Evolutionary conservation across 2,888 invertebrate species (phyloP), one percentile per base, ranked within the genome.

Genomic region (Scaptomyza caliginosa): DNA sequence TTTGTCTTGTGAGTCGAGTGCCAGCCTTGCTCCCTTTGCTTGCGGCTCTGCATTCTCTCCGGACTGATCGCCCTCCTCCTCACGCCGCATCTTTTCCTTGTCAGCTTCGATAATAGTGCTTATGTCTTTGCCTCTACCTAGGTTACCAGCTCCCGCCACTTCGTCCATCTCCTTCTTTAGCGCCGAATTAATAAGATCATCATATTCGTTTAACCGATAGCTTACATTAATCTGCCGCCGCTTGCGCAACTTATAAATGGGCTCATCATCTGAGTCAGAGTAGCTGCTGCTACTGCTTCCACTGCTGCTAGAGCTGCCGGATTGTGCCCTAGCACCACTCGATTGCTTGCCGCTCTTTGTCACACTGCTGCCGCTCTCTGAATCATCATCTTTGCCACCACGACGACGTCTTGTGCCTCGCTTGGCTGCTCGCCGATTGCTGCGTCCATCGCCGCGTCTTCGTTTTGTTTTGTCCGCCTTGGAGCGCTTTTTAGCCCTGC

Each of bases 171-270:
- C 96, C 56, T 90, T 90, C 92, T 95, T 94, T 74, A 97, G 95
- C 8, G 99, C 99, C 36, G 96, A 97, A 89, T 97, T 96, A 79
- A 99, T 99, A 90, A 99, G 94, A 26, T 98, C 96, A 90, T 99
- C 99, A 92, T 96, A 99, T 91, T 99, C 98, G 89, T 96, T 96
- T 79, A 98, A 96, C 69, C 95, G 94, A 88, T 96, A 96, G 90
- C 96, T 96, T 56, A 97, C 95, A 74, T 95, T 96, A 40, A 96
- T 94, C 87, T 95, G 95, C 0, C 95, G 93, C 16, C 98, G 93
- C 82, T 96, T 95, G 16, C 98, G 93, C 78, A 97, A 92, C 62
- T 97, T 95, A 92, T 97, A 97, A 79, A 96, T 95, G 10, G 96
- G 96, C 77, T 95, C 95, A 56, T 94, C 94, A 21, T 94, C 94